These are phyloP conservation scores for Sarotherodon lohbergeri DNA, from an alignment of 2,113 vertebrate genomes.

Conservation along the genomic window DNA sequence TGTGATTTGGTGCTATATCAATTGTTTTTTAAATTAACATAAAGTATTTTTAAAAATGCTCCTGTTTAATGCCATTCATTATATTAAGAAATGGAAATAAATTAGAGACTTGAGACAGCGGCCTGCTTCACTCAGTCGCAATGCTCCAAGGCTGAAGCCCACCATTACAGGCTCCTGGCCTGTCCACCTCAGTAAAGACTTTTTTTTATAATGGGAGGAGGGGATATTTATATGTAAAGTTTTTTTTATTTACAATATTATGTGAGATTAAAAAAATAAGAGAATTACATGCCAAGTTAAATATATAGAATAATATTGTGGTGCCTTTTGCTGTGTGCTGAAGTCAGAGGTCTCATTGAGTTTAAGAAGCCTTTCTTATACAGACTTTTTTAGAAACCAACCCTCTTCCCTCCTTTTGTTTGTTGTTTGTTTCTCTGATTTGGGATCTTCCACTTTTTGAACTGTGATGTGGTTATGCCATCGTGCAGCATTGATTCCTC, in stretches of 20 bases:
- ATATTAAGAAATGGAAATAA: too few relatives aligned
- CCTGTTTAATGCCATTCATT: too few relatives aligned
- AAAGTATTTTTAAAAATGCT: too few relatives aligned
- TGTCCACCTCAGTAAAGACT: conserved; percentile 83
- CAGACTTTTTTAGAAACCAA: conserved; percentile 76
- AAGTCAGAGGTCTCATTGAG: conserved; percentile 87
- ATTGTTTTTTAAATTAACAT: too few relatives aligned
- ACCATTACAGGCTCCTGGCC: neutral
- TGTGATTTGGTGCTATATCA: too few relatives aligned
- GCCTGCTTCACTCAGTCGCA: conserved; percentile 52
- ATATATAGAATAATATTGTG: conserved; percentile 96
- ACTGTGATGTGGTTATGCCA: conserved; percentile 79
- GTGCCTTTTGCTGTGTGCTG: conserved; percentile 99
- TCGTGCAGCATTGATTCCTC: conserved; percentile 79
- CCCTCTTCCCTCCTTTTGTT: conserved; percentile 70
- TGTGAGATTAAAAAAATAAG: conserved; percentile 78
- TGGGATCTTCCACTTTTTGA: conserved; percentile 77
- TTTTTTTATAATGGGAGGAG: conserved; percentile 80
- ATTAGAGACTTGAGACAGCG: too few relatives aligned
- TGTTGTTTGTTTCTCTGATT: conserved; percentile 64
- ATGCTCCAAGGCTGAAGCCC: conserved; percentile 70
- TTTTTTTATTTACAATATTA: conserved; percentile 96
- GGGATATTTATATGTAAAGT: conserved; percentile 98
- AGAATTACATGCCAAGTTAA: conserved; percentile 92
- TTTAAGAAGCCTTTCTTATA: conserved; percentile 90